Evolutionary conservation across 23 tunicate genomes (phyloP).

Genomic region (Trididemnum miniatum): DNA sequence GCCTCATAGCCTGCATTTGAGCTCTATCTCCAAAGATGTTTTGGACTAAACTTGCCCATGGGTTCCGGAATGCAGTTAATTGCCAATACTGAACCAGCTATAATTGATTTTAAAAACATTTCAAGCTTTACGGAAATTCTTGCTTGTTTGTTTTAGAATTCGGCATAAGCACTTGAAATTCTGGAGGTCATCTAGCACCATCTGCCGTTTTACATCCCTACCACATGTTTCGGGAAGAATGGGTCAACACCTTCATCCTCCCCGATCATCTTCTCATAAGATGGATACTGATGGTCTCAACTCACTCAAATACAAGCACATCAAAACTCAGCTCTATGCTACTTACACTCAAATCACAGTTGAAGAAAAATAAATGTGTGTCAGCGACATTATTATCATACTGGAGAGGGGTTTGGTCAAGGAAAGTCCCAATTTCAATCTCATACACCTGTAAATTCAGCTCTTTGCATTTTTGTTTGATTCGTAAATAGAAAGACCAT

Average conservation of each 20-base stretch:
- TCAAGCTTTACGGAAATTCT: too few relatives aligned
- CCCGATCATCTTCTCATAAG: not conserved
- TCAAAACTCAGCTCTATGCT: not conserved
- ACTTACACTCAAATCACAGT: conserved; percentile 30
- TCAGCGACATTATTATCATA: too few relatives aligned
- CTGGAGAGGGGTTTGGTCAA: too few relatives aligned
- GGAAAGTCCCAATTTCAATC: too few relatives aligned
- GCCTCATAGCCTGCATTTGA: not conserved
- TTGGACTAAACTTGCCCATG: too few relatives aligned
- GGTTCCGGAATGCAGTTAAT: too few relatives aligned
- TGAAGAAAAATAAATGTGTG: not conserved
- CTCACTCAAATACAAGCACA: conserved; percentile 3
- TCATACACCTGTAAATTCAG: too few relatives aligned
- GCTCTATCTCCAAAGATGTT: too few relatives aligned
- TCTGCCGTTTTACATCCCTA: conserved; percentile 44
- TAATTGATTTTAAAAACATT: too few relatives aligned
- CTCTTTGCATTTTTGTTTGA: too few relatives aligned
- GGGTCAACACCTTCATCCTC: conserved; percentile 21
- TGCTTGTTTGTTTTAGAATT: conserved; percentile 6
- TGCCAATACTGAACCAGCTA: too few relatives aligned
- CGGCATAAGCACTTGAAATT: conserved; percentile 5
- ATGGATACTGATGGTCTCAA: conserved; percentile 35
- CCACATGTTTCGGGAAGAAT: conserved; percentile 26
- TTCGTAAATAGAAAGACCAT: too few relatives aligned
- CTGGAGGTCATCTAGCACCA: conserved; percentile 15